Conservation (phyloP, 2,888 invertebrate genomes). For the Andrena trimmerana region DNA sequence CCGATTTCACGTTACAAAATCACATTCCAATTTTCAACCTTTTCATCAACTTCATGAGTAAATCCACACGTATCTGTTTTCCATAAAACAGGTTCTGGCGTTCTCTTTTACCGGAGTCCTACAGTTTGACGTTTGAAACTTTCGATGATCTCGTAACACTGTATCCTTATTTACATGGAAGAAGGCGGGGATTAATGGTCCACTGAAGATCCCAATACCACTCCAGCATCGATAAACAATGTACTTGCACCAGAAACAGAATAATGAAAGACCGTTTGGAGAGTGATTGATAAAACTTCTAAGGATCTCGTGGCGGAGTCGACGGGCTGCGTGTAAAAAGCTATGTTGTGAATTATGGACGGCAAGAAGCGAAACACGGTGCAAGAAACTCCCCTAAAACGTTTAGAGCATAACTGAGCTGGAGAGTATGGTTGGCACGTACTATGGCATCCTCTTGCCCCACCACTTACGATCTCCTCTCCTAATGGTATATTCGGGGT, state of each 20-base stretch:
- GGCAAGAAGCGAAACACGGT: conserved; percentile 1
- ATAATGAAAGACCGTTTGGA: not conserved
- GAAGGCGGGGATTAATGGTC: not conserved
- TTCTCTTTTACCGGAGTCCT: not conserved
- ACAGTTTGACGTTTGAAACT: not conserved
- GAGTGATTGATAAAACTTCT: not conserved
- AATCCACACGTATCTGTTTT: not conserved
- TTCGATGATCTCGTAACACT: not conserved
- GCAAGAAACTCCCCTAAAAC: not conserved
- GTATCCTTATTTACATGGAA: not conserved
- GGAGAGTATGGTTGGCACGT: conserved; percentile 10
- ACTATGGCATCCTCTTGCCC: conserved; percentile 13
- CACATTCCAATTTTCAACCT: not conserved
- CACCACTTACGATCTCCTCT: not conserved
- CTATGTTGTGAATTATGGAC: not conserved
- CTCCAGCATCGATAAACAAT: not conserved
- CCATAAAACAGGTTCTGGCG: not conserved
- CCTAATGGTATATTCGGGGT: conserved; percentile 1
- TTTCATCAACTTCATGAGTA: not conserved
- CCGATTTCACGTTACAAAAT: not conserved
- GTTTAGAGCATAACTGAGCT: conserved; percentile 16
- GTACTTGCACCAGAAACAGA: not conserved
- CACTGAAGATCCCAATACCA: not conserved
- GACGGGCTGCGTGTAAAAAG: not conserved
- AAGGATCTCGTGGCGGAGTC: not conserved